Base-by-base conservation (phyloP, 2,888 invertebrate genomes). In the Gasteruption jaculator region DNA sequence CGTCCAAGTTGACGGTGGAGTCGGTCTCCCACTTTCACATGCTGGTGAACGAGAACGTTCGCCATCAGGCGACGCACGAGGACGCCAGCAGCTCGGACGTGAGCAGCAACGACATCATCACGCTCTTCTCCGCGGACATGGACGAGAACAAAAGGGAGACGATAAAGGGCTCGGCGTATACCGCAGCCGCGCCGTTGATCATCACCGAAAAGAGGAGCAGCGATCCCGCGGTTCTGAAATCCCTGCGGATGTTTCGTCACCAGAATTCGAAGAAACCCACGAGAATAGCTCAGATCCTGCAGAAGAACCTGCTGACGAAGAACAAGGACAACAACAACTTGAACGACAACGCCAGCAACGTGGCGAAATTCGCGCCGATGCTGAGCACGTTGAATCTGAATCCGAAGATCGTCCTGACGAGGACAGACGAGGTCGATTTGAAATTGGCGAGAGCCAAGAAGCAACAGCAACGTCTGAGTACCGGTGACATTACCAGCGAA, bases 221-320 rank as follows among this genome's bases (percentile, higher is more conserved):
- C 47, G 75, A 78, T 56, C 76, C 78, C 2, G 71, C 73, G 11
- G 76, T 76, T 5, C 60, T 78, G 3, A 77, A 76, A 58, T 72
- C 74, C 4, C 56, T 78, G 29, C 60, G 77, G 43, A 75, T 75
- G 72, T 78, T 75, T 49, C 65, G 78, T 52, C 74, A 73, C 3
- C 65, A 67, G 5, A 70, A 61, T 34, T 41, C 58, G 5, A 69
- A 65, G 41, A 64, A 61, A 29, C 58, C 58, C 1, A 56, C 57
- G 14, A 56, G 60, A 30, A 56, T 57, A 11, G 47, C 48, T 20
- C 64, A 56, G 42, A 59, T 57, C 43, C 37, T 58, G 39, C 60
- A 56, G 29, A 63, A 63, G 45, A 68, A 59, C 46, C 38, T 65
- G 10, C 27, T 59, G 10, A 56, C 58, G 25, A 61, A 58, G 14